phyloP scores from a whole-genome alignment of 2,888 invertebrate genomes.

The Nyleta sp. region DNA sequence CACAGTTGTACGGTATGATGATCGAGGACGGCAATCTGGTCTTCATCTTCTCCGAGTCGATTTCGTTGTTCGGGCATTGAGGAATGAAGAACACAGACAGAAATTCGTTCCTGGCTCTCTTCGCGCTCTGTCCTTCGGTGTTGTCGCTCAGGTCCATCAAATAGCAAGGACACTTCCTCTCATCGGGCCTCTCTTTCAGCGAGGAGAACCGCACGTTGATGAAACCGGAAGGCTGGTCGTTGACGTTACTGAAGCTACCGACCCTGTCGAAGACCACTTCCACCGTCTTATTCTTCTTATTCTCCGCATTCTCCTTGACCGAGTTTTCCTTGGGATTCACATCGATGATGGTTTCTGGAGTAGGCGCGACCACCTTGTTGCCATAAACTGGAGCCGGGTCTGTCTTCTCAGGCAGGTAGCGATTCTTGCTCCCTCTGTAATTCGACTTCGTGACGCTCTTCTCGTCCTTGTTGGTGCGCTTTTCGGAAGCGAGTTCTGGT shows the following conservation, averaged over 20 bases:
- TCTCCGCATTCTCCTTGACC: background rate
- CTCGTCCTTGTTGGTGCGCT: background rate
- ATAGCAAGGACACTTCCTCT: conserved; percentile 42
- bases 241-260: conserved; percentile 1
- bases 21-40: conserved; percentile 35
- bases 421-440: conserved; percentile 28
- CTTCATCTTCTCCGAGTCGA: conserved; percentile 41
- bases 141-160: conserved; percentile 40
- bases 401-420: conserved; percentile 45
- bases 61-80: conserved; percentile 38
- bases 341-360: conserved; percentile 23
- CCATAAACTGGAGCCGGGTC: conserved; percentile 10
- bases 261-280: background rate
- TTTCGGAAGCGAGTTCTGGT: conserved; percentile 12
- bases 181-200: conserved; percentile 37
- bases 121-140: background rate
- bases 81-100: conserved; percentile 37
- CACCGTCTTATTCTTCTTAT: background rate
- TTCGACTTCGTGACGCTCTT: conserved; percentile 5
- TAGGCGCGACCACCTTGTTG: conserved; percentile 16
- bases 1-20: conserved; percentile 48
- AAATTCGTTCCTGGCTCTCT: conserved; percentile 31
- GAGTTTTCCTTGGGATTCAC: background rate
- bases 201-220: conserved; percentile 47
- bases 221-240: conserved; percentile 42